These are phyloP conservation scores for Lagopus leucura DNA, from an alignment of 2,113 vertebrate genomes.

Conservation along the genomic window DNA sequence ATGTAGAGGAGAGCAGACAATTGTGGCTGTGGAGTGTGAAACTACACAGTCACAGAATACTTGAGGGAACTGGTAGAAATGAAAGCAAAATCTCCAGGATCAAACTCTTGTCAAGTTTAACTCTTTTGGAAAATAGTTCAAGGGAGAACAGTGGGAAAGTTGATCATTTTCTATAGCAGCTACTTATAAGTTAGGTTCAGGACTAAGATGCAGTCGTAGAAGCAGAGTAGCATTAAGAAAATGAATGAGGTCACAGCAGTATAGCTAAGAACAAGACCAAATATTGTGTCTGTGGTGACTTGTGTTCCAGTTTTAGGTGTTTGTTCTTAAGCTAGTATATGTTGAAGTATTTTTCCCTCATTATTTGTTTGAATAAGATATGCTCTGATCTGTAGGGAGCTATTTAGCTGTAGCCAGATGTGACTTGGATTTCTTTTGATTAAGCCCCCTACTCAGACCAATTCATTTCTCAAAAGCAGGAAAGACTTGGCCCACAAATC, in stretches of 20 bases:
- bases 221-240: not conserved
- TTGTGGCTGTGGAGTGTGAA: not conserved
- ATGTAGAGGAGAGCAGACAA: not conserved
- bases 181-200: not conserved
- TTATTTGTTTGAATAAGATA: not conserved
- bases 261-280: not conserved
- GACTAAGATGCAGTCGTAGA: not conserved
- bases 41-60: not conserved
- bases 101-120: not conserved
- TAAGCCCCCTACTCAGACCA: not conserved
- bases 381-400: not conserved
- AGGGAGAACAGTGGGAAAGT: not conserved
- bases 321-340: not conserved
- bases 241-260: not conserved
- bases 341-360: not conserved
- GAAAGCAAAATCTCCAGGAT: not conserved
- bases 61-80: not conserved
- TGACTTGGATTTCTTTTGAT: not conserved
- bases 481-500: not conserved
- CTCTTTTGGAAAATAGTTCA: not conserved
- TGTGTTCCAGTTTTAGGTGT: not conserved
- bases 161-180: not conserved
- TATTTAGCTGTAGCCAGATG: not conserved
- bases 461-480: not conserved
- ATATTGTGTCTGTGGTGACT: not conserved